These are phyloP conservation scores for Sepiola atlantica DNA, from an alignment of 2,888 invertebrate genomes.

Conservation along the genomic window DNA sequence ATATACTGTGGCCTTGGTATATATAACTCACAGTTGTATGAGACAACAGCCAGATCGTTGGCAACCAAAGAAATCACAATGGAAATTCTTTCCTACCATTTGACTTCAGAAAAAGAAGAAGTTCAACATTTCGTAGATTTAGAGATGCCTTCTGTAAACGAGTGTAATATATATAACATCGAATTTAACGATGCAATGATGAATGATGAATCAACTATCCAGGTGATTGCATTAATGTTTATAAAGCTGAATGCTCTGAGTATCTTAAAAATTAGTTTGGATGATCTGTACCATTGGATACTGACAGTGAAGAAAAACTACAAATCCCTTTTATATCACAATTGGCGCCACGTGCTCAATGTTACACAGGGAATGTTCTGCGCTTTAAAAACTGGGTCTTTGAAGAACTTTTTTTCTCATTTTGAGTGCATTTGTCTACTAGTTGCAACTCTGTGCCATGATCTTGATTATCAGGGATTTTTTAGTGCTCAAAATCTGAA, in stretches of 20 bases:
- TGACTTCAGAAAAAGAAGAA: constrained; percentile 90
- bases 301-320: constrained; percentile 96
- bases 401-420: constrained; percentile 94
- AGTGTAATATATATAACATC: constrained; percentile 85
- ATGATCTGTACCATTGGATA: constrained; percentile 90
- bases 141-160: constrained; percentile 84
- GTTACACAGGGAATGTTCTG: constrained; percentile 97
- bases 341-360: constrained; percentile 93
- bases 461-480: constrained; percentile 93
- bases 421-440: constrained; percentile 90
- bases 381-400: constrained; percentile 89
- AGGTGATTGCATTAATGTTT: constrained; percentile 79
- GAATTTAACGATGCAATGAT: constrained; percentile 80
- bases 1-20: constrained; percentile 97
- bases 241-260: constrained; percentile 62
- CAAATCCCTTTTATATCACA: constrained; percentile 95
- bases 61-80: constrained; percentile 95
- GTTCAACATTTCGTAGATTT: constrained; percentile 80
- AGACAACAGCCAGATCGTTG: constrained; percentile 94
- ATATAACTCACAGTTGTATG: constrained; percentile 96
- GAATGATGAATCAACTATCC: neutral
- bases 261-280: constrained; percentile 66
- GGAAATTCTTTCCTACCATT: constrained; percentile 95
- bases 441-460: constrained; percentile 94
- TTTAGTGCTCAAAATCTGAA: constrained; percentile 95